phyloP scores from a whole-genome alignment of 1,140 invertebrate species.

The Drosophila ogumai region DNA sequence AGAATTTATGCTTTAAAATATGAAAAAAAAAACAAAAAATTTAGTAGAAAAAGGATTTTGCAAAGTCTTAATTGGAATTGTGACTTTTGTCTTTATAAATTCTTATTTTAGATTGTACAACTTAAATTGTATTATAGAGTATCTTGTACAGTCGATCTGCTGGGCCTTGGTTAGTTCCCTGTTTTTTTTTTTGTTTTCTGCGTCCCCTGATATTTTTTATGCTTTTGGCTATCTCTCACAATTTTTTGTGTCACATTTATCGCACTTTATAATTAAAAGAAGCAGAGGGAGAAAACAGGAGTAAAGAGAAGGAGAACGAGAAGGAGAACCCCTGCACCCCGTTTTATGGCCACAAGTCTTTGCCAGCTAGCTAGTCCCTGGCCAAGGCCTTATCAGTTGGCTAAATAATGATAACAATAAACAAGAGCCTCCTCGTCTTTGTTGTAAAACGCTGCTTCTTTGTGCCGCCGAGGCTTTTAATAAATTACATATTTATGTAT shows the following conservation, averaged over 20 bases:
- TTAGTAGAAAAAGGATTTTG: too few relatives aligned
- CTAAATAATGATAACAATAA: slow-evolving; percentile 82
- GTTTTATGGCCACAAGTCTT: slow-evolving; percentile 3
- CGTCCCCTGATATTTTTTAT: slow-evolving; percentile 17
- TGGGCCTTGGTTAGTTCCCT: not conserved
- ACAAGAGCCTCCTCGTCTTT: slow-evolving; percentile 60
- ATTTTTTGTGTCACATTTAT: slow-evolving; percentile 76
- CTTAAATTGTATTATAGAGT: too few relatives aligned
- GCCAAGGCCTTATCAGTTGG: slow-evolving; percentile 62
- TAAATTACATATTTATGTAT: slow-evolving; percentile 82
- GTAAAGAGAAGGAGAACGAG: slow-evolving; percentile 2
- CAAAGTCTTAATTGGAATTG: too few relatives aligned
- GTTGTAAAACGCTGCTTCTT: slow-evolving; percentile 54
- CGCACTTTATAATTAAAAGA: slow-evolving; percentile 81
- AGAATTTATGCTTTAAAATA: too few relatives aligned
- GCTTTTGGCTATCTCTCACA: slow-evolving; percentile 36
- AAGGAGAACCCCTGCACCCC: not conserved
- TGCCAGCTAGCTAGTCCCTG: slow-evolving; percentile 1
- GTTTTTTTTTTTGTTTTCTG: slow-evolving; percentile 1
- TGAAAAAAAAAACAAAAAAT: too few relatives aligned
- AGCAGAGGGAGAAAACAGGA: slow-evolving; percentile 12
- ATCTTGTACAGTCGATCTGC: slow-evolving; percentile 4
- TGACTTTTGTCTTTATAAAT: too few relatives aligned
- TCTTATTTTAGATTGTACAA: not conserved
- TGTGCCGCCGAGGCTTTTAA: slow-evolving; percentile 49